phyloP scores from a whole-genome alignment of 1,140 invertebrate genomes.

The Leptonema lineaticorne region DNA sequence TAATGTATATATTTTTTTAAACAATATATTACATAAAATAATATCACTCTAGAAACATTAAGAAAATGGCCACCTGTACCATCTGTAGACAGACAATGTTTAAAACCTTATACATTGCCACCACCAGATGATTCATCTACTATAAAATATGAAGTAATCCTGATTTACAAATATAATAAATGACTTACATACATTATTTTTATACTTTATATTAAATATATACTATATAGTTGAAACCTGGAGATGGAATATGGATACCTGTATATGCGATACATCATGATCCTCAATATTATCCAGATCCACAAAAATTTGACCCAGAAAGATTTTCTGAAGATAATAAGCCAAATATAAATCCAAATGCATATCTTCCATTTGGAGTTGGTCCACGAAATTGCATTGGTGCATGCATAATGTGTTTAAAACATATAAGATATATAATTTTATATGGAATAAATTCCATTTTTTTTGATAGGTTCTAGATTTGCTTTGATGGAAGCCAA shows the following conservation, averaged over 20 bases:
- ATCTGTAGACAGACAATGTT: conserved; percentile 53
- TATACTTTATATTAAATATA: no score
- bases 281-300: conserved; percentile 34
- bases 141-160: neutral
- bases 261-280: conserved; percentile 30
- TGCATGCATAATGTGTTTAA: neutral
- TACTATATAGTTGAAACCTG: no score
- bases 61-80: conserved; percentile 60
- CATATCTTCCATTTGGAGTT: conserved; percentile 35
- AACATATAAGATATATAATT: no score
- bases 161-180: no score
- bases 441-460: no score
- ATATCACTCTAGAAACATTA: conserved; percentile 52
- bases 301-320: conserved; percentile 35
- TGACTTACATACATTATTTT: no score
- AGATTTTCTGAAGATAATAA: conserved; percentile 26
- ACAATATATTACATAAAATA: conserved; percentile 12
- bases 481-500: conserved; percentile 47
- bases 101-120: conserved; percentile 46
- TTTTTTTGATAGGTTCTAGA: conserved; percentile 56
- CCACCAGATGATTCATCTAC: no score
- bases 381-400: conserved; percentile 37
- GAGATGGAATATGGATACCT: no score
- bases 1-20: neutral
- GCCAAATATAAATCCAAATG: conserved; percentile 15